A percentile compares a stretch with the other conserved stretches of the same genome.
Conservation (phyloP, 2,113 vertebrate genomes). For the Pimephales promelas region DNA sequence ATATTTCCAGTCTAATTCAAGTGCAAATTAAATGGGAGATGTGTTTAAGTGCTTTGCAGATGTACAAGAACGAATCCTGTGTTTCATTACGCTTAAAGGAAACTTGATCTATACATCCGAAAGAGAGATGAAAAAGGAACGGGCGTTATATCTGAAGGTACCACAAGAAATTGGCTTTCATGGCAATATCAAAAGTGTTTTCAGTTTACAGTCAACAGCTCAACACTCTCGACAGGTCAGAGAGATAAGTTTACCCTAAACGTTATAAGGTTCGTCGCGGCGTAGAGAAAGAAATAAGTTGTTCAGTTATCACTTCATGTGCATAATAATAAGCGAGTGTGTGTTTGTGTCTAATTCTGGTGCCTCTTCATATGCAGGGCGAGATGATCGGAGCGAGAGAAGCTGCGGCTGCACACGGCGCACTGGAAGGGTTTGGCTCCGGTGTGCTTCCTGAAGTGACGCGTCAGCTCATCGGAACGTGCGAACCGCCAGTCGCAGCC, state of each 20-base stretch:
- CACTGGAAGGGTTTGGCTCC: constrained; percentile 99
- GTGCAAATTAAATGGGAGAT: constrained; percentile 43
- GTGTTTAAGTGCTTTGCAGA: constrained; percentile 17
- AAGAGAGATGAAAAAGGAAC: background rate
- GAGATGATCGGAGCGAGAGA: constrained; percentile 96
- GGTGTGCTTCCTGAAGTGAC: constrained; percentile 96
- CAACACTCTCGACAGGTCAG: constrained; percentile 24
- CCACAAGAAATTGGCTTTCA: background rate
- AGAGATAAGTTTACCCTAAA: constrained; percentile 38
- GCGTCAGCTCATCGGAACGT: constrained; percentile 93
- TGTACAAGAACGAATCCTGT: constrained; percentile 22
- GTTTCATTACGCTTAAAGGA: background rate
- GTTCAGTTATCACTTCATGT: constrained; percentile 37
- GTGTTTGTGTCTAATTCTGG: constrained; percentile 82
- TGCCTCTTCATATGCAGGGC: constrained; percentile 99
- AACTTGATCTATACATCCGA: background rate
- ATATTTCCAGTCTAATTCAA: constrained; percentile 49
- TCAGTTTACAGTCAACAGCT: constrained; percentile 4
- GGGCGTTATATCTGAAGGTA: background rate
- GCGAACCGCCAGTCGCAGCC: constrained; percentile 98
- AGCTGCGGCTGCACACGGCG: constrained; percentile 93
- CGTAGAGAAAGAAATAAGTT: constrained; percentile 25
- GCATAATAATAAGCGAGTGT: constrained; percentile 45
- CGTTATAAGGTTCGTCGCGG: constrained; percentile 44
- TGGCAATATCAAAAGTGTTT: background rate